Evolutionary conservation across 2,113 vertebrate species (phyloP).

Genomic region (Brachyhypopomus gauderio): DNA sequence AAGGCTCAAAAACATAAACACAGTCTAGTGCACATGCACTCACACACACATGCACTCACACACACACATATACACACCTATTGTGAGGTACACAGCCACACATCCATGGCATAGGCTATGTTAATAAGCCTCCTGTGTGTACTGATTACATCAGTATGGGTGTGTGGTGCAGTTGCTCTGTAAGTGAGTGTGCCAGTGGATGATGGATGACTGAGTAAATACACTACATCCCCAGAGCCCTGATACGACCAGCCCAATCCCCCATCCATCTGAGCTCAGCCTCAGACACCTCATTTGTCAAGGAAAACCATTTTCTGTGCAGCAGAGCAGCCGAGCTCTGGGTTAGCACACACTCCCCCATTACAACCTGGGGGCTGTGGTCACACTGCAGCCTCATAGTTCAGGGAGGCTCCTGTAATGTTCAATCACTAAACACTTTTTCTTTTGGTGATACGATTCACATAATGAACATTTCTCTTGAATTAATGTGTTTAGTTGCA

Average conservation of each 20-base stretch:
- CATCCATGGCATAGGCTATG: constrained; percentile 6
- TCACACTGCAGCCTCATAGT: neutral
- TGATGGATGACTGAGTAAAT: constrained; percentile 73
- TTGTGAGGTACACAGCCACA: constrained; percentile 1
- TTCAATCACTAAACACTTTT: too few relatives aligned
- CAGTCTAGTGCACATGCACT: neutral
- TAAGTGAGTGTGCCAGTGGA: constrained; percentile 66
- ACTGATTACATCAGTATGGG: constrained; percentile 67
- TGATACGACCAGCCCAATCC: constrained; percentile 60
- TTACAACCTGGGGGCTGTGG: constrained; percentile 10
- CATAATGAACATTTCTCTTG: too few relatives aligned
- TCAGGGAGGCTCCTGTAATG: neutral
- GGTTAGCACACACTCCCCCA: constrained; percentile 32
- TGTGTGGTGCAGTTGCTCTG: constrained; percentile 57
- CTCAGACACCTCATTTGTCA: constrained; percentile 69
- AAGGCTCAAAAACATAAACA: too few relatives aligned
- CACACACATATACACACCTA: constrained; percentile 5
- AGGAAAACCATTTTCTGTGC: constrained; percentile 65
- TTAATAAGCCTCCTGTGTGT: constrained; percentile 55
- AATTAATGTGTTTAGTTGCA: too few relatives aligned
- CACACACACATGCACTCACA: constrained; percentile 27
- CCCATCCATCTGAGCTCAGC: constrained; percentile 64
- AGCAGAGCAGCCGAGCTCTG: constrained; percentile 45
- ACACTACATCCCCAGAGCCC: constrained; percentile 67
- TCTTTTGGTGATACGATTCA: too few relatives aligned